Conservation (phyloP, 2,113 vertebrate species). For the Ptychochromis oligacanthus region DNA sequence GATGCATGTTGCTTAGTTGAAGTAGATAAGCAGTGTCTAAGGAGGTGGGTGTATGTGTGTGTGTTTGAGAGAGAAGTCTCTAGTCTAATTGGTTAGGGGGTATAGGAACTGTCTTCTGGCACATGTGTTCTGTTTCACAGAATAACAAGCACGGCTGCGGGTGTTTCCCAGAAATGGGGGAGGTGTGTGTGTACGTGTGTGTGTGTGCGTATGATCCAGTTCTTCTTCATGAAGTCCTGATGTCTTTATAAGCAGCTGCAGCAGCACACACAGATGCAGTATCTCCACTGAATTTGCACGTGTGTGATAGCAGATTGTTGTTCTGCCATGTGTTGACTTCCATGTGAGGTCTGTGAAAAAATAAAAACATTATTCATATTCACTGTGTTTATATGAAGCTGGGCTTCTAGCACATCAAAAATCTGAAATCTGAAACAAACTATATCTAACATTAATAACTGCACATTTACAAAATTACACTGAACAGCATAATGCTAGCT, state of each 20-base stretch:
- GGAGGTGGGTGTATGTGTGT: neutral
- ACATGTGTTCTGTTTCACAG: conserved; percentile 36
- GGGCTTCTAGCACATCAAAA: no score
- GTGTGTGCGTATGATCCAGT: neutral
- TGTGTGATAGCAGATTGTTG: neutral
- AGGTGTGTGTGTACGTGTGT: neutral
- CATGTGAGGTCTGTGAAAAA: neutral
- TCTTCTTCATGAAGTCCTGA: conserved; percentile 8
- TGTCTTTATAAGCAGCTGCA: conserved; percentile 27
- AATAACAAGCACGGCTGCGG: conserved; percentile 56
- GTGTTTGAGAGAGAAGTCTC: neutral
- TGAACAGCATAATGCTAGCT: no score
- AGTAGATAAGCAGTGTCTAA: neutral
- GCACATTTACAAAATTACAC: no score
- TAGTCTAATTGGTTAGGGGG: conserved; percentile 41
- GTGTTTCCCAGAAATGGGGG: conserved; percentile 50
- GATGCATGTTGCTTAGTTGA: conserved; percentile 1
- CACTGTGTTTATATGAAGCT: neutral
- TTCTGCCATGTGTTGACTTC: neutral
- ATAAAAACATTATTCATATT: neutral
- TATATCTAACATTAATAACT: no score
- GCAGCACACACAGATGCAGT: neutral
- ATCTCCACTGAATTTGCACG: neutral
- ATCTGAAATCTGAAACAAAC: no score
- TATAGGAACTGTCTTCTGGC: conserved; percentile 35